These are phyloP conservation scores for Salticus scenicus DNA, from an alignment of 2,888 invertebrate genomes.

Conservation along the genomic window DNA sequence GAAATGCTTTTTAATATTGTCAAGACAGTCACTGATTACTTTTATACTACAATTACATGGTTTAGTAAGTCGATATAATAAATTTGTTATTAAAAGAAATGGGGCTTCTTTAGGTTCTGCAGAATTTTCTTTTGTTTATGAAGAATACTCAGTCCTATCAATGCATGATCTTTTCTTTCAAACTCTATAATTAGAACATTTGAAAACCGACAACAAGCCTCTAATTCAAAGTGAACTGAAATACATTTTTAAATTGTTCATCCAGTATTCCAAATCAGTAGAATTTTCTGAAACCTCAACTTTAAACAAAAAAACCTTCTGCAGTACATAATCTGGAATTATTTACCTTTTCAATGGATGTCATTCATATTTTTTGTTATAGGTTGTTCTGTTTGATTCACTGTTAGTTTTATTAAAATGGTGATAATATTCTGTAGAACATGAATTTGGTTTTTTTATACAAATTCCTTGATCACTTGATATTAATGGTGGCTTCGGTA, in stretches of 20 bases:
- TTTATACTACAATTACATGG: constrained; percentile 28
- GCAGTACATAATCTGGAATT: neutral
- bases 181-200: constrained; percentile 37
- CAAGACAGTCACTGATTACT: constrained; percentile 23
- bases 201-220: constrained; percentile 40
- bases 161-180: constrained; percentile 16
- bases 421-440: too few relatives aligned
- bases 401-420: neutral
- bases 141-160: constrained; percentile 9
- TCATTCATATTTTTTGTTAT: too few relatives aligned
- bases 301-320: constrained; percentile 44
- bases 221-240: constrained; percentile 26
- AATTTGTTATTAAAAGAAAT: constrained; percentile 16
- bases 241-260: neutral
- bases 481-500: too few relatives aligned
- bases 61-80: constrained; percentile 8
- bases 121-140: neutral
- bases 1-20: constrained; percentile 24
- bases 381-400: too few relatives aligned
- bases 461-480: too few relatives aligned
- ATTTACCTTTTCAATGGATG: too few relatives aligned
- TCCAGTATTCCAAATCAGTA: constrained; percentile 29
- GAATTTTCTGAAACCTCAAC: constrained; percentile 45
- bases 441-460: too few relatives aligned
- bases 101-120: constrained; percentile 23